Evolutionary conservation across 1,140 invertebrate genomes (phyloP).

Genomic region (Calosoma granatense): DNA sequence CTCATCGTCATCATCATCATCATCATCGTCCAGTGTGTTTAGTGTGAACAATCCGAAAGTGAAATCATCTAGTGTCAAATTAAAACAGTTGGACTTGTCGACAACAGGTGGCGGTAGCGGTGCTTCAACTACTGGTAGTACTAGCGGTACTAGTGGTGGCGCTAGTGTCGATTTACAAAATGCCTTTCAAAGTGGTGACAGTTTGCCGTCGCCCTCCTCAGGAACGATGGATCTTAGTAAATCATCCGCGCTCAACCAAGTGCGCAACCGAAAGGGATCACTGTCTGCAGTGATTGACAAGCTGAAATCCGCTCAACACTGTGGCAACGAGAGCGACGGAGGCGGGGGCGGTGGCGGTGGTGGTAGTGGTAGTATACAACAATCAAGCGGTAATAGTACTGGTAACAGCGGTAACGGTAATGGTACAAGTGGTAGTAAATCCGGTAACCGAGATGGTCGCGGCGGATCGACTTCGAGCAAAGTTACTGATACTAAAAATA

Average conservation of each 20-base stretch:
- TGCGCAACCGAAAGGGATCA: slow-evolving; percentile 62
- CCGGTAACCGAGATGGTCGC: slow-evolving; percentile 24
- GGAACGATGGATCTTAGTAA: slow-evolving; percentile 42
- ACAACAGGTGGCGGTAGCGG: no score
- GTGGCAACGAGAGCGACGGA: slow-evolving; percentile 36
- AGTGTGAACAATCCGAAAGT: slow-evolving; percentile 52
- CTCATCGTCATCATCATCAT: slow-evolving; percentile 21
- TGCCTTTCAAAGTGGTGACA: slow-evolving; percentile 23
- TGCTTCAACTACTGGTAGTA: no score
- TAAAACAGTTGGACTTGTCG: slow-evolving; percentile 55
- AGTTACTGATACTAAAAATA: slow-evolving; percentile 44
- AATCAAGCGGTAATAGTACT: slow-evolving; percentile 17
- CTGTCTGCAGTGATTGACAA: slow-evolving; percentile 80
- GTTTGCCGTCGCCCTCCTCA: slow-evolving; percentile 43
- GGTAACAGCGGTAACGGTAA: slow-evolving; percentile 27
- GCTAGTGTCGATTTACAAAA: slow-evolving; percentile 24
- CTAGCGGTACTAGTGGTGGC: no score
- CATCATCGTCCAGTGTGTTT: slow-evolving; percentile 19
- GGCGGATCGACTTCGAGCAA: slow-evolving; percentile 32
- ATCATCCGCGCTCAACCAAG: slow-evolving; percentile 42
- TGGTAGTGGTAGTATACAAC: slow-evolving; percentile 22
- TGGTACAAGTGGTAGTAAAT: no score
- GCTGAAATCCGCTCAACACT: slow-evolving; percentile 63
- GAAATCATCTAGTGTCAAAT: slow-evolving; percentile 50
- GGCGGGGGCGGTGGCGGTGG: slow-evolving; percentile 17